Conservation (phyloP, 2,888 invertebrate species). For the Laspeyria flexula region DNA sequence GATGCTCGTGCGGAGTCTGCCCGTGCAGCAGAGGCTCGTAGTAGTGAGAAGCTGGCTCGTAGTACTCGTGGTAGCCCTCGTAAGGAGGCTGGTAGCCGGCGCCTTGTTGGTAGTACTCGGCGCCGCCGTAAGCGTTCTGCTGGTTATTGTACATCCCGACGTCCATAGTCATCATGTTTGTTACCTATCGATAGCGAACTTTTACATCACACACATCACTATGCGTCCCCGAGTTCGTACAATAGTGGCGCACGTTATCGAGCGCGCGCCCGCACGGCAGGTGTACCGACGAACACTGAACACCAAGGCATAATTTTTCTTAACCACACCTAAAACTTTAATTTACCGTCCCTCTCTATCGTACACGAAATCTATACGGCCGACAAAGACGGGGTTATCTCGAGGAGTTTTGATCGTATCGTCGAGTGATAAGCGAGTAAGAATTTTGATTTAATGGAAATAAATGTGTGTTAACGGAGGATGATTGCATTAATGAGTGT, state of each 20-base stretch:
- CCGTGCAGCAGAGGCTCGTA: slow-evolving; percentile 80
- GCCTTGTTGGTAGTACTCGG: slow-evolving; percentile 84
- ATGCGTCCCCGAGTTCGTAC: slow-evolving; percentile 60
- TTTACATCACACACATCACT: slow-evolving; percentile 80
- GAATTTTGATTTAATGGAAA: slow-evolving; percentile 64
- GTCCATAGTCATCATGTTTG: slow-evolving; percentile 93
- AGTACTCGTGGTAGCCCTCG: slow-evolving; percentile 80
- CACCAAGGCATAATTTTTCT: slow-evolving; percentile 64
- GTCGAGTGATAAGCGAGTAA: slow-evolving; percentile 64
- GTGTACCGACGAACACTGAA: slow-evolving; percentile 75
- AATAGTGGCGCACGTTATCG: slow-evolving; percentile 60
- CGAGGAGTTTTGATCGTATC: slow-evolving; percentile 55
- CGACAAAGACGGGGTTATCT: slow-evolving; percentile 66
- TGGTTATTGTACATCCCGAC: slow-evolving; percentile 92
- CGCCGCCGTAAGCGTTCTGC: slow-evolving; percentile 84
- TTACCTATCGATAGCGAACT: slow-evolving; percentile 69
- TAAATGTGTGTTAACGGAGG: slow-evolving; percentile 50
- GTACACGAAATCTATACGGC: slow-evolving; percentile 19
- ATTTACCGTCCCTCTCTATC: slow-evolving; percentile 67
- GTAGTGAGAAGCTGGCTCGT: slow-evolving; percentile 80
- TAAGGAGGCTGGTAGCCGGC: slow-evolving; percentile 75
- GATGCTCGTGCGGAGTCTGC: slow-evolving; percentile 75
- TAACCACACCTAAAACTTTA: slow-evolving; percentile 71
- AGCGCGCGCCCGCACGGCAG: slow-evolving; percentile 75
- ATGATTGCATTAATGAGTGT: slow-evolving; percentile 51